These are phyloP conservation scores for Hirtodrosophila cameraria DNA, from an alignment of 2,888 invertebrate genomes.

Conservation along the genomic window DNA sequence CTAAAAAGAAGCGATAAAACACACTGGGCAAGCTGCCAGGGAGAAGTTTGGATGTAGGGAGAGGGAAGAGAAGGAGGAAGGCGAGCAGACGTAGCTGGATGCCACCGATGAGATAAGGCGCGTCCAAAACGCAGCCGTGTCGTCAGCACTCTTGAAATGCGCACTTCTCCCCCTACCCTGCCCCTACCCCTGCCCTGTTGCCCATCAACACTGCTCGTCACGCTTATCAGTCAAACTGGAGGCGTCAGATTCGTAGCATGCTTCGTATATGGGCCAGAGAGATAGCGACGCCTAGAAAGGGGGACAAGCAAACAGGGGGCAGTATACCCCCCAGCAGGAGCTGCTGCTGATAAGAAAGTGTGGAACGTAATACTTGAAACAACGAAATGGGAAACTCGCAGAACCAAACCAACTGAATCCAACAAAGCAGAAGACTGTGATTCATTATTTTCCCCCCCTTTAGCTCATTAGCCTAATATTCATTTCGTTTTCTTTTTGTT, in stretches of 20 bases:
- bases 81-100: conserved; percentile 10
- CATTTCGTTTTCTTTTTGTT: neutral
- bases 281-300: conserved; percentile 42
- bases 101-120: conserved; percentile 44
- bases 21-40: conserved; percentile 44
- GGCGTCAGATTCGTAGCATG: conserved; percentile 20
- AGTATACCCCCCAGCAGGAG: neutral
- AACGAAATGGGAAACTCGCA: conserved; percentile 25
- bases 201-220: neutral
- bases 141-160: conserved; percentile 12
- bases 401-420: neutral
- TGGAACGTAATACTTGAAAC: conserved; percentile 3
- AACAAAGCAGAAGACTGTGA: conserved; percentile 22
- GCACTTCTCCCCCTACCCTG: neutral
- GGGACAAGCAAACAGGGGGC: neutral
- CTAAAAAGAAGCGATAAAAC: conserved; percentile 11
- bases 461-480: conserved; percentile 35
- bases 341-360: conserved; percentile 37
- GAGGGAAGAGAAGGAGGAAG: neutral
- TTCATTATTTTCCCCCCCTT: conserved; percentile 28
- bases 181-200: neutral
- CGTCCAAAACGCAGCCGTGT: conserved; percentile 20
- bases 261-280: conserved; percentile 37
- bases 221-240: conserved; percentile 55
- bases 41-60: neutral